Conservation (phyloP, 35 echinoderm and acorn worm species). For the Heliocidaris erythrogramma region DNA sequence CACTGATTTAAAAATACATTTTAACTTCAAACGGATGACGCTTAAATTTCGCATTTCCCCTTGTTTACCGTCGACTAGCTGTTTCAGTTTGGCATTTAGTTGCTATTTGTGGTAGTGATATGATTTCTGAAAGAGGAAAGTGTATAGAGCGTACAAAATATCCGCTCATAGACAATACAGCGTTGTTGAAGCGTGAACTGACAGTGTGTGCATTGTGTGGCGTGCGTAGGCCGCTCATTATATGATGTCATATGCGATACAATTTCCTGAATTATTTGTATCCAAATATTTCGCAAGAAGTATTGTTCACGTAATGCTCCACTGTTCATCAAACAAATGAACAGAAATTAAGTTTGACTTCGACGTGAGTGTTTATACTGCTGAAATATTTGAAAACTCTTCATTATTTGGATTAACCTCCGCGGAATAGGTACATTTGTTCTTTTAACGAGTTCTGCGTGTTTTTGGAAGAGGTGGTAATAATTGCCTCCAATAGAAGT, state of each 20-base stretch:
- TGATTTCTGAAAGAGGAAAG: background rate
- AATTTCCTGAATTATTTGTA: background rate
- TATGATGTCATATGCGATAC: no score
- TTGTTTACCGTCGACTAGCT: background rate
- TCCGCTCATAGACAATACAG: background rate
- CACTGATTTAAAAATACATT: no score
- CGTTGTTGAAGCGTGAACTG: background rate
- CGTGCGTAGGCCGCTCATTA: background rate
- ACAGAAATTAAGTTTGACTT: background rate
- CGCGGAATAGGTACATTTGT: background rate
- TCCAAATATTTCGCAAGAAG: background rate
- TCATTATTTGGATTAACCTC: background rate
- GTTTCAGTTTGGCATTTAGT: background rate
- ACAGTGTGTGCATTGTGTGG: background rate
- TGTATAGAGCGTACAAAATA: no score
- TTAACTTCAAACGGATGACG: no score
- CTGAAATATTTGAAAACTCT: background rate
- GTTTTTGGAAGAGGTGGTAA: background rate
- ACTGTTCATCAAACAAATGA: background rate
- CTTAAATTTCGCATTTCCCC: no score
- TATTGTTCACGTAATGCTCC: background rate
- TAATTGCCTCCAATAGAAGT: background rate
- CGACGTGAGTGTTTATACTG: background rate
- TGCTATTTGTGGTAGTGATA: background rate
- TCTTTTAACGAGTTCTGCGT: background rate